Evolutionary conservation across 2,888 invertebrate genomes (phyloP), one percentile per base, ranked within the genome.

Genomic region (Leptinotarsa haldemani): DNA sequence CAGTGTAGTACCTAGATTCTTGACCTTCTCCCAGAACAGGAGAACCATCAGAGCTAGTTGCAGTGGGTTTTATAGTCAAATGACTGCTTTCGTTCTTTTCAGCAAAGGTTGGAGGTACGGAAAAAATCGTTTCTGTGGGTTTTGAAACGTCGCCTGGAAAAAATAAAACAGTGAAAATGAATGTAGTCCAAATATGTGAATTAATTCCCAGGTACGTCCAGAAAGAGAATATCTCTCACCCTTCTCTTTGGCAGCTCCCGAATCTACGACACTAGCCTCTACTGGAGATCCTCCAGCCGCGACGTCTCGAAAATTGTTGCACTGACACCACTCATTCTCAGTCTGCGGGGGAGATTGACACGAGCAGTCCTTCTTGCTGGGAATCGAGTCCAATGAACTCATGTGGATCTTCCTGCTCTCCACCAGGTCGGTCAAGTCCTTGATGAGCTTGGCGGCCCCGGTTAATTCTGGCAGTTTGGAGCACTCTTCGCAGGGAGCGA

Each of bases 341-440:
- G 71, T 74, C n/a, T 16, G 25, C 7, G 74, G 74, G 16, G 69
- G 70, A 5, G 78, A 77, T 69, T 79, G 79, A 53, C 79, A 75
- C 40, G 67, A 75, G 53, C 73, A 74, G 25, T 77, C 74, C 50
- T 69, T 77, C 65, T 65, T 70, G 58, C 69, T 73, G 16, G 48
- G 56, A 18, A 68, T 48, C 12, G 58, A 4, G 0, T 69, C 71
- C 48, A 68, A 20, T n/a, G 50, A 56, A 7, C 50, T 16, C 1
- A 22, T 79, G 7, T 66, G 63, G 3, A 74, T 78, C 65, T 78
- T 79, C 67, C 80, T 73, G 50, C 79, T 82, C 61, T 80, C 78
- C 30, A 86, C 82, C 76, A 85, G 73, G 70, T 86, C 86, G 4
- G 84, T 82, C n/a, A 87, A 71, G 68, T 84, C 82, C 78, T 84